A percentile compares a stretch with the other conserved stretches of the same genome.
Evolutionary conservation across 1,140 invertebrate species (phyloP).

Genomic region (Halotydeus destructor): DNA sequence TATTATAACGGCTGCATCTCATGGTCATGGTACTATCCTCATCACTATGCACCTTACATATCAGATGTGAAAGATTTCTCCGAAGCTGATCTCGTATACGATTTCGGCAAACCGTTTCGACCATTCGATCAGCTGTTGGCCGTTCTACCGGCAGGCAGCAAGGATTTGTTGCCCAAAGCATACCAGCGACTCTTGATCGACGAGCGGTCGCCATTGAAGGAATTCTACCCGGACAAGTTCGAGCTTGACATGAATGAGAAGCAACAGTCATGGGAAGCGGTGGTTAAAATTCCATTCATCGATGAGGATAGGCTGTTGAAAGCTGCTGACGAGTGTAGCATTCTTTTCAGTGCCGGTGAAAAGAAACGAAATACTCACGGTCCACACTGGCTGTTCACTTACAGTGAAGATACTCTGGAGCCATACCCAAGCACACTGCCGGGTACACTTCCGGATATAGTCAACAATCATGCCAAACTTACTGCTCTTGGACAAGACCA

Average conservation of each 20-base stretch:
- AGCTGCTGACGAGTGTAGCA: constrained; percentile 51
- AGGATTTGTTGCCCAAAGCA: constrained; percentile 47
- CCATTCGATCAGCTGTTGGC: constrained; percentile 87
- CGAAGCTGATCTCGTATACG: constrained; percentile 38
- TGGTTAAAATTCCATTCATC: constrained; percentile 90
- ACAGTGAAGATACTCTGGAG: constrained; percentile 35
- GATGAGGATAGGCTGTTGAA: constrained; percentile 53
- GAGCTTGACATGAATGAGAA: constrained; percentile 75
- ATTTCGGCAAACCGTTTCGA: constrained; percentile 64
- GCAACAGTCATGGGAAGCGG: constrained; percentile 87
- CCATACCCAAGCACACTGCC: constrained; percentile 29
- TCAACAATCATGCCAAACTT: constrained; percentile 31
- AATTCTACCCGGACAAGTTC: constrained; percentile 78
- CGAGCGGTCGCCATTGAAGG: constrained; percentile 54
- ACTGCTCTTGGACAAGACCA: constrained; percentile 16
- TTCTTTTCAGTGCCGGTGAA: constrained; percentile 46
- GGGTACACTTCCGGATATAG: constrained; percentile 40
- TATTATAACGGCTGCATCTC: constrained; percentile 89
- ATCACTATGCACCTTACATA: constrained; percentile 87
- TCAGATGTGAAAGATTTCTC: constrained; percentile 68
- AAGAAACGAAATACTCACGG: constrained; percentile 53
- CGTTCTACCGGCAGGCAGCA: constrained; percentile 61
- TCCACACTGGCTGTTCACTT: constrained; percentile 53
- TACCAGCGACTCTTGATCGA: constrained; percentile 64
- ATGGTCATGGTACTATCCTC: constrained; percentile 94